phyloP scores from a whole-genome alignment of 2,888 invertebrate genomes.

The Tenodera sinensis region DNA sequence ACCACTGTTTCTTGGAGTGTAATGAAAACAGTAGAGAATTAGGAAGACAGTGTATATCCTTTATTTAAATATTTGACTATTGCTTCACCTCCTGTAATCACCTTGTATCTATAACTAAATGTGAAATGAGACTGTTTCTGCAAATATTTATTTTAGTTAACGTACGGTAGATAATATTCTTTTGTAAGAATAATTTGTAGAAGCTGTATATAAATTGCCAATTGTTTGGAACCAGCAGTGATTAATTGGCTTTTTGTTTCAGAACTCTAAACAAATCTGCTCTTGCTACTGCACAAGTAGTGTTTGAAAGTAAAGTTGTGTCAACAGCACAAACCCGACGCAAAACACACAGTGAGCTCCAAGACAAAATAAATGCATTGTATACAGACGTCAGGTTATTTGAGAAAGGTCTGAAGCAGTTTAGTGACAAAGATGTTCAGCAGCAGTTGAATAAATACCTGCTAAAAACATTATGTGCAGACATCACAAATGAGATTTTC shows the following conservation, averaged over 20 bases:
- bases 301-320: conserved; percentile 71
- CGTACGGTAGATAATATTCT: no score
- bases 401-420: conserved; percentile 67
- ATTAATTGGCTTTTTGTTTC: conserved; percentile 31
- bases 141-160: no score
- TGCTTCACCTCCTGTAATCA: no score
- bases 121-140: no score
- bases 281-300: conserved; percentile 63
- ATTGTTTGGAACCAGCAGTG: neutral
- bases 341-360: conserved; percentile 75
- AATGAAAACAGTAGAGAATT: no score
- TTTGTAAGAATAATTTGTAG: no score
- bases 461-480: conserved; percentile 77
- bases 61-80: no score
- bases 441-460: conserved; percentile 74
- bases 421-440: conserved; percentile 53
- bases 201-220: neutral
- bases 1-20: no score
- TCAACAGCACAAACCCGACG: conserved; percentile 65
- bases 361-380: conserved; percentile 76
- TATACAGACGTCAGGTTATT: conserved; percentile 72
- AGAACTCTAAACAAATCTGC: conserved; percentile 65
- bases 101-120: no score
- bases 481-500: conserved; percentile 74
- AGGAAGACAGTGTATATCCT: no score